Evolutionary conservation across 30 jellyfish, hydroid and myxozoan species (phyloP).

Genomic region (Hydractinia symbiolongicarpus): DNA sequence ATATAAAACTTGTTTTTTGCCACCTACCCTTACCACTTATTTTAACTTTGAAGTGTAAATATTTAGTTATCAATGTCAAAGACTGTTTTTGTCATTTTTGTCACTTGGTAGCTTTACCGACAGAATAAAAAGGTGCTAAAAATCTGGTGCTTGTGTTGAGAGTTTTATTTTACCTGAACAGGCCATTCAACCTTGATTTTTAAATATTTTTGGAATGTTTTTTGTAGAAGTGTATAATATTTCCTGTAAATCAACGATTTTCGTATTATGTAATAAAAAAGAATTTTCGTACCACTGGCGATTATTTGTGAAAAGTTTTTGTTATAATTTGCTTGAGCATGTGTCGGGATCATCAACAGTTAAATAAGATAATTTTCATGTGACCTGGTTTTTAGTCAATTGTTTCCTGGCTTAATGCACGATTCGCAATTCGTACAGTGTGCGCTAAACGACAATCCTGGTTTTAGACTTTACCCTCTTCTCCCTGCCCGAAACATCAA

Average conservation of each 20-base stretch:
- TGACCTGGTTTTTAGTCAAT: not conserved
- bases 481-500: too few species aligned
- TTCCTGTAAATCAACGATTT: slow-evolving; percentile 22
- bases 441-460: too few species aligned
- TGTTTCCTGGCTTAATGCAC: too few species aligned
- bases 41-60: not conserved
- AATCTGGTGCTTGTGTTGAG: too few species aligned
- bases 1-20: too few species aligned
- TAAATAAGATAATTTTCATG: not conserved
- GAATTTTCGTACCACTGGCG: not conserved
- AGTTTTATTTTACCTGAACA: too few species aligned
- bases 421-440: too few species aligned
- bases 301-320: not conserved
- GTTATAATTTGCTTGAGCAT: slow-evolving; percentile 11
- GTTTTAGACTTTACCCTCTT: too few species aligned
- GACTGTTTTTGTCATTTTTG: too few species aligned
- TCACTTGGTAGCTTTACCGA: too few species aligned
- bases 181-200: slow-evolving; percentile 4
- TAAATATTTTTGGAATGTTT: slow-evolving; percentile 21
- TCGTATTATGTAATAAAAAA: slow-evolving; percentile 17
- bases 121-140: too few species aligned
- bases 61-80: not conserved
- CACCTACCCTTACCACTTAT: too few species aligned
- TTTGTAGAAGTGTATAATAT: slow-evolving; percentile 23
- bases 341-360: not conserved